Conservation (phyloP, 2,113 vertebrate species). For the Tringa solitaria region DNA sequence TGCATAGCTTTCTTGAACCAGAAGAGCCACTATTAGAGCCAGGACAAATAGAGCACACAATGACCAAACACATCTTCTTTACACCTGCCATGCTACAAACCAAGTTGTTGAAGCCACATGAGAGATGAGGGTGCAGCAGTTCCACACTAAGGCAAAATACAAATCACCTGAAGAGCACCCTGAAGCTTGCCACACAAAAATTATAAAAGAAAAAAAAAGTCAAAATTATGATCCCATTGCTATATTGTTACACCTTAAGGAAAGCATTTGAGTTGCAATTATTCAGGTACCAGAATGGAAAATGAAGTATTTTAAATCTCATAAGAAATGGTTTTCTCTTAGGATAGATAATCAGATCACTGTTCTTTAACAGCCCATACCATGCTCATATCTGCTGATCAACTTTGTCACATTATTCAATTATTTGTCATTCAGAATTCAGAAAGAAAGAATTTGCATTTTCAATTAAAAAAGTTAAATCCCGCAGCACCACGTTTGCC, state of each 20-base stretch:
- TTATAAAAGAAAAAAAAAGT: background rate
- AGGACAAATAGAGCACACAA: background rate
- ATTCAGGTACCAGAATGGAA: background rate
- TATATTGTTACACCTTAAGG: background rate
- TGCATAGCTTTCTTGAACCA: background rate
- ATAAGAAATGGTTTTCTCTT: background rate
- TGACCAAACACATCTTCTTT: constrained; percentile 4
- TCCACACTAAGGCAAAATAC: background rate
- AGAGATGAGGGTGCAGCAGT: background rate
- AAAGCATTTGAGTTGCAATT: background rate
- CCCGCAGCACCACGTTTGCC: background rate
- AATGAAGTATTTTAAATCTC: background rate
- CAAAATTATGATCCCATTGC: background rate
- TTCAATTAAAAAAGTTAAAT: background rate
- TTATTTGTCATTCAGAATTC: background rate
- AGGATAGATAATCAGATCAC: background rate
- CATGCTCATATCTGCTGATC: background rate
- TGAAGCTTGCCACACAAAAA: background rate
- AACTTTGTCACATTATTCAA: background rate
- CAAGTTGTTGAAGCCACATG: background rate
- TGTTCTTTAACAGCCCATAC: background rate
- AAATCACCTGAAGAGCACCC: background rate
- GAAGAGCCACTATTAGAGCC: background rate
- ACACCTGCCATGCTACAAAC: background rate
- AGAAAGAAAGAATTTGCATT: background rate